These are phyloP conservation scores for Lepidostoma basale DNA, from an alignment of 1,140 invertebrate genomes.

Conservation along the genomic window DNA sequence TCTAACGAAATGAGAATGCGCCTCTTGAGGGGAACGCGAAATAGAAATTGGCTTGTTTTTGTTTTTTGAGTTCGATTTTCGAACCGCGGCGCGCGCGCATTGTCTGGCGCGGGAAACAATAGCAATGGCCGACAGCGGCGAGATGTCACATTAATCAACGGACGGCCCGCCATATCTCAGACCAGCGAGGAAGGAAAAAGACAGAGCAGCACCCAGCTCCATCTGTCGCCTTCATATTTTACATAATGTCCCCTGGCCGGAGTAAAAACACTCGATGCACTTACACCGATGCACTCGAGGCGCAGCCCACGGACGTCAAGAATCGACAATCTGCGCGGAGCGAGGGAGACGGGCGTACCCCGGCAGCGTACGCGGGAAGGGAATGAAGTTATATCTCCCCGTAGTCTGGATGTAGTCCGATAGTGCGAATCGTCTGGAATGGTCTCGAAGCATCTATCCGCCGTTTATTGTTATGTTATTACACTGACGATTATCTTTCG, in stretches of 20 bases:
- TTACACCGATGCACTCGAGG: constrained; percentile 3
- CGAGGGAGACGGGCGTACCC: background rate
- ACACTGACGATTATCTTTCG: constrained; percentile 25
- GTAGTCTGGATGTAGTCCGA: constrained; percentile 6
- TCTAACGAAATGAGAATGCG: background rate
- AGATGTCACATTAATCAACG: constrained; percentile 45
- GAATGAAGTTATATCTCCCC: background rate
- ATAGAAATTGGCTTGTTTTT: constrained; percentile 15
- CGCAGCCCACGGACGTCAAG: background rate
- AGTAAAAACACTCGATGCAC: constrained; percentile 5
- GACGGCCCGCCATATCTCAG: constrained; percentile 39
- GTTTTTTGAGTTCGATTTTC: constrained; percentile 21
- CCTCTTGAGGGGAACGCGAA: background rate
- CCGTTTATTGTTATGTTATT: constrained; percentile 33
- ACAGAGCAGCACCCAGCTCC: constrained; percentile 18
- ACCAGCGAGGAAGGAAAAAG: constrained; percentile 13
- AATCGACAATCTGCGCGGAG: background rate
- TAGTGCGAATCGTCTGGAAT: background rate
- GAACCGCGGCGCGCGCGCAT: constrained; percentile 27
- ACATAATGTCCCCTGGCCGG: constrained; percentile 34
- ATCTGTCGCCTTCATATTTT: constrained; percentile 46
- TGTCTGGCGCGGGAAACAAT: constrained; percentile 31
- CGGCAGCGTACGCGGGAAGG: background rate
- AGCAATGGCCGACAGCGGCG: constrained; percentile 42
- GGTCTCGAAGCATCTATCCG: background rate